Evolutionary conservation across 2,888 invertebrate genomes (phyloP).

Genomic region (Macropis europaea): DNA sequence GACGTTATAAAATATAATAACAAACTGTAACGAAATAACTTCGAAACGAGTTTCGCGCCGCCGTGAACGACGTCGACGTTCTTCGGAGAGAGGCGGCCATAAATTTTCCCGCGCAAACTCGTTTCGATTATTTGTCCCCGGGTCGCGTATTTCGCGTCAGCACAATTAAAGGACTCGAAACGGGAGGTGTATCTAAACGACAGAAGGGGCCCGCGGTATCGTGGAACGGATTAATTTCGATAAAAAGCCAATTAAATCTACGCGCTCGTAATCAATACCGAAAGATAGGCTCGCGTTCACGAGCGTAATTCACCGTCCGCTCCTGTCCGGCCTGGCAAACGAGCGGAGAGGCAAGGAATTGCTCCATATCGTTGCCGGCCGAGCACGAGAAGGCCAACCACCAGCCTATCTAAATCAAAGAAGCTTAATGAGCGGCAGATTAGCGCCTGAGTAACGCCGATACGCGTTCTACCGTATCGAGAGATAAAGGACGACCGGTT

Average conservation of each 20-base stretch:
- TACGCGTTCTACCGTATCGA: conserved; percentile 39
- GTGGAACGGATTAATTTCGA: conserved; percentile 57
- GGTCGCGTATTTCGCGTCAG: conserved; percentile 6
- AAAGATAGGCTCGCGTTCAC: conserved; percentile 30
- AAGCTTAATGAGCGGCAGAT: conserved; percentile 66
- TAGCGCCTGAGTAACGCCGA: conserved; percentile 55
- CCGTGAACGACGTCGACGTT: conserved; percentile 8
- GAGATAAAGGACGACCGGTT: conserved; percentile 30
- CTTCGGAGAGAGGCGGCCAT: background rate
- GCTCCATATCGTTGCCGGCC: conserved; percentile 42
- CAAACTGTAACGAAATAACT: background rate
- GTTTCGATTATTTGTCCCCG: conserved; percentile 2
- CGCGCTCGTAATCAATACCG: conserved; percentile 56
- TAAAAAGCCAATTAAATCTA: conserved; percentile 67
- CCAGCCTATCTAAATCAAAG: conserved; percentile 61
- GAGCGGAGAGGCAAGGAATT: conserved; percentile 15
- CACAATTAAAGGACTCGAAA: conserved; percentile 36
- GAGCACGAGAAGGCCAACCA: conserved; percentile 17
- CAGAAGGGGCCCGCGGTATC: conserved; percentile 26
- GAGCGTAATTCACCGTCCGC: conserved; percentile 30
- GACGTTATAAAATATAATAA: background rate
- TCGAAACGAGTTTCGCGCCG: background rate
- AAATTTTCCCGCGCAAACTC: conserved; percentile 5
- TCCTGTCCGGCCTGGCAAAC: background rate
- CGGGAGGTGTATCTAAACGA: conserved; percentile 19